A percentile compares a stretch with the other conserved stretches of the same genome.
Conservation (phyloP, 2,797 vertebrate species). For the Balearica regulorum region DNA sequence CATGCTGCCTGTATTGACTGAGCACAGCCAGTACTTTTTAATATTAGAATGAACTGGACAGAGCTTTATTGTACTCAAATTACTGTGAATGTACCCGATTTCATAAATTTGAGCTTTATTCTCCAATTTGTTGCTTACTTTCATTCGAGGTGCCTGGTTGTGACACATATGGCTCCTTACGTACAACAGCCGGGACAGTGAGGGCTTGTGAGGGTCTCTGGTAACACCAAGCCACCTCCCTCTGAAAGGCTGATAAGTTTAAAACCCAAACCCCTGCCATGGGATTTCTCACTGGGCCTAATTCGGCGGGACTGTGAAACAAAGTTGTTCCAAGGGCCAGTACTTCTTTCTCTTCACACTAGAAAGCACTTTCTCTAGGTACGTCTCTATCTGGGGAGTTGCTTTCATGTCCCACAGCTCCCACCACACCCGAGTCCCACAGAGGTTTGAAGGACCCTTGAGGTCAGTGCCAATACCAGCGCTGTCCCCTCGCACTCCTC, state of each 20-base stretch:
- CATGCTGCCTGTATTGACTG: not conserved
- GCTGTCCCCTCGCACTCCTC: not conserved
- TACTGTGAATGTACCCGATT: not conserved
- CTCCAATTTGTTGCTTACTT: not conserved
- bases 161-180: not conserved
- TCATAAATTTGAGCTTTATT: not conserved
- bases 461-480: not conserved
- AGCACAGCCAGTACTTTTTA: not conserved
- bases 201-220: not conserved
- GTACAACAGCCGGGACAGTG: not conserved
- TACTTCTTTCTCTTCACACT: too few species aligned
- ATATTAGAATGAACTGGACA: not conserved
- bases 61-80: not conserved
- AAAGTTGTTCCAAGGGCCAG: too few species aligned
- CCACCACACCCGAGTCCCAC: not conserved
- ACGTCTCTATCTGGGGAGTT: not conserved
- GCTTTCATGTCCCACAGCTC: not conserved
- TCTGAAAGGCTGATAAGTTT: not conserved
- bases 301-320: too few species aligned
- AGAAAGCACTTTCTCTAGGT: too few species aligned
- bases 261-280: not conserved
- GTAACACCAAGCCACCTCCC: not conserved
- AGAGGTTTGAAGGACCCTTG: not conserved
- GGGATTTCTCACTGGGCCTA: not conserved
- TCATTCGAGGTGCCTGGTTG: not conserved